Evolutionary conservation across 2,113 vertebrate genomes (phyloP).

Genomic region (Laticauda laticaudata): DNA sequence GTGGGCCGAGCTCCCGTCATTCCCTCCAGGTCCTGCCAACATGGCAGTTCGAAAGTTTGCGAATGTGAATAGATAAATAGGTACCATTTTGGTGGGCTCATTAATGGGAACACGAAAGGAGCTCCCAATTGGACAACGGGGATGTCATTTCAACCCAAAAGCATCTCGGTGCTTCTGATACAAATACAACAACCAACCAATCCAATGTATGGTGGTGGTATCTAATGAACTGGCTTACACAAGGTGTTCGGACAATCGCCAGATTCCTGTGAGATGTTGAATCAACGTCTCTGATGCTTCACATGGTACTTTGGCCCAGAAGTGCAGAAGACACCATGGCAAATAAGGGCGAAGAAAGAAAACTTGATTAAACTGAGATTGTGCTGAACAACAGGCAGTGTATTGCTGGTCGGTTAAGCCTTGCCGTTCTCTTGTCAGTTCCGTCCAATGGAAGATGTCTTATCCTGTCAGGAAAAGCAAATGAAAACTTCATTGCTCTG

Average conservation of each 20-base stretch:
- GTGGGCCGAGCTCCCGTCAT: too few relatives aligned
- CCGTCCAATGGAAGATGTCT: not conserved
- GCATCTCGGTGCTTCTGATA: not conserved
- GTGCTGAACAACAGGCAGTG: not conserved
- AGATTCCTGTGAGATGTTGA: not conserved
- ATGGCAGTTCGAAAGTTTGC: not conserved
- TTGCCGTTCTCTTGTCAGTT: not conserved
- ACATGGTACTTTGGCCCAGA: not conserved
- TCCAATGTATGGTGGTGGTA: too few relatives aligned
- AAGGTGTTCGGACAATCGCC: not conserved
- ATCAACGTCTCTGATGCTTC: not conserved
- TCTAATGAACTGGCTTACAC: not conserved
- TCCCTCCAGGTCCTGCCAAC: not conserved
- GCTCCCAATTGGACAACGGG: not conserved
- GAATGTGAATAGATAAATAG: not conserved
- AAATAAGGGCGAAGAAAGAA: not conserved
- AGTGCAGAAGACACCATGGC: not conserved
- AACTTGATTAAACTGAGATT: not conserved
- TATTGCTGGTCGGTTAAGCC: not conserved
- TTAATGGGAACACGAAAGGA: not conserved
- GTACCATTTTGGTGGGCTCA: not conserved
- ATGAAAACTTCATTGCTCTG: not conserved
- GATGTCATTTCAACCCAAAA: not conserved
- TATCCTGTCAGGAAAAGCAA: not conserved
- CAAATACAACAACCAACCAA: not conserved